Evolutionary conservation across 2,888 invertebrate species (phyloP).

Genomic region (Perizoma affinitatum): DNA sequence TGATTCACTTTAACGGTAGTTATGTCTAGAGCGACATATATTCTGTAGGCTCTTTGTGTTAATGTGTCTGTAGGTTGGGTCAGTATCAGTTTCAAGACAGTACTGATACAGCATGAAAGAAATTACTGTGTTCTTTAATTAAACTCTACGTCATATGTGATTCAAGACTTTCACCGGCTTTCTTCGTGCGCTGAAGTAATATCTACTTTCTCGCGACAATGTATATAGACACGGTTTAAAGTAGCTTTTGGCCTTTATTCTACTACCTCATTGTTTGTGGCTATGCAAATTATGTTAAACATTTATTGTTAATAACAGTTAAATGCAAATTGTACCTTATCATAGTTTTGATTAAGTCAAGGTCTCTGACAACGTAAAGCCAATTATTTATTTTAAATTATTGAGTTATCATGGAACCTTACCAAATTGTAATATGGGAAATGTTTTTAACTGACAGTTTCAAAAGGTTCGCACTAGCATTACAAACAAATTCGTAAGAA

Average conservation of each 20-base stretch:
- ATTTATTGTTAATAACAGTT: background rate
- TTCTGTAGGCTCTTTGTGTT: conserved; percentile 47
- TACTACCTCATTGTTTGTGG: conserved; percentile 5
- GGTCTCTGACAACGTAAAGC: conserved; percentile 9
- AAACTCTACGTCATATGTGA: conserved; percentile 30
- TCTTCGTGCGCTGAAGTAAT: conserved; percentile 36
- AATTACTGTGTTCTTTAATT: conserved; percentile 40
- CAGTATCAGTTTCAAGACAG: conserved; percentile 28
- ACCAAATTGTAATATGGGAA: too few relatives aligned
- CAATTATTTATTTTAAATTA: background rate
- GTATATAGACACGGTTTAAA: conserved; percentile 1
- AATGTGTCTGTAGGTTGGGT: conserved; percentile 54
- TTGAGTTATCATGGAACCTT: too few relatives aligned
- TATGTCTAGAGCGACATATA: conserved; percentile 55
- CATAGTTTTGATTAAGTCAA: conserved; percentile 16
- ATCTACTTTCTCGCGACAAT: conserved; percentile 25
- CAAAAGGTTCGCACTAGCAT: background rate
- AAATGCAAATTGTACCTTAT: conserved; percentile 2
- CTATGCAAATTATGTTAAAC: conserved; percentile 1
- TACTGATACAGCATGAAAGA: conserved; percentile 33
- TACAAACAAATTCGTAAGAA: conserved; percentile 10
- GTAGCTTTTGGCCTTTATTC: conserved; percentile 1
- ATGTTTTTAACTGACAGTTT: background rate
- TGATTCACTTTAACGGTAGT: conserved; percentile 72
- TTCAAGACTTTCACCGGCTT: conserved; percentile 39